Base-by-base conservation (phyloP, 2,888 invertebrate genomes). In the Dynastes maya region DNA sequence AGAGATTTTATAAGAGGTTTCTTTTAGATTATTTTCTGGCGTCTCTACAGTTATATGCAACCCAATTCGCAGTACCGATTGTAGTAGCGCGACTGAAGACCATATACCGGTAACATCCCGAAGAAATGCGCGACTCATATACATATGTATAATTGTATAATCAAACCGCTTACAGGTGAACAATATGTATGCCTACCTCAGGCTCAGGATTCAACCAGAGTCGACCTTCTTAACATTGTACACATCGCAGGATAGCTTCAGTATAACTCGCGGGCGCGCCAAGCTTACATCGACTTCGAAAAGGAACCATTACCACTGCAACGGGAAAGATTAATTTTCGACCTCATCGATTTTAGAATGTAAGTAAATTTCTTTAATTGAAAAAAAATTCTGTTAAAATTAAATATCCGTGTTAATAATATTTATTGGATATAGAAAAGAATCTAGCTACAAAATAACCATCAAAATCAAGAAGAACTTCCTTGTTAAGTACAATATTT, bases 211-310 rank as follows among this genome's bases (percentile, higher is more conserved):
- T 55, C 71, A 72, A 58, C 58, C 72, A 58, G 72, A 72, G 67
- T 77, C 82, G 81, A 82, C 81, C 82, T 82, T 81, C 82, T 81
- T 81, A 80, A 81, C 77, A 80, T 65, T 75, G 78, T 80, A 80
- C 80, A 80, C 75, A 77, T 65, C 65, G 74, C 77, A 77, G 78
- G 79, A 80, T 64, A 65, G 75, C 81, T 71, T 80, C 81, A 82
- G 82, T 82, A 75, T 74, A 74, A 80, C 65, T 67, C 79, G 76
- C 67, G 80, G 77, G 80, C 76, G 80, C 79, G 63, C 55, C 61
- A 74, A 77, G 79, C 75, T 72, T 58, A 58, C 58, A 72, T 58
- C 72, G 72, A 58, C 13, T 72, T 58, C 55, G 72, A 72, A 72
- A 58, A 71, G 40, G 32, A 63, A 27, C 11, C 11, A 11, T 29